These are phyloP conservation scores for Eucriotettix oculatus DNA, from an alignment of 2,888 invertebrate genomes.

Conservation along the genomic window DNA sequence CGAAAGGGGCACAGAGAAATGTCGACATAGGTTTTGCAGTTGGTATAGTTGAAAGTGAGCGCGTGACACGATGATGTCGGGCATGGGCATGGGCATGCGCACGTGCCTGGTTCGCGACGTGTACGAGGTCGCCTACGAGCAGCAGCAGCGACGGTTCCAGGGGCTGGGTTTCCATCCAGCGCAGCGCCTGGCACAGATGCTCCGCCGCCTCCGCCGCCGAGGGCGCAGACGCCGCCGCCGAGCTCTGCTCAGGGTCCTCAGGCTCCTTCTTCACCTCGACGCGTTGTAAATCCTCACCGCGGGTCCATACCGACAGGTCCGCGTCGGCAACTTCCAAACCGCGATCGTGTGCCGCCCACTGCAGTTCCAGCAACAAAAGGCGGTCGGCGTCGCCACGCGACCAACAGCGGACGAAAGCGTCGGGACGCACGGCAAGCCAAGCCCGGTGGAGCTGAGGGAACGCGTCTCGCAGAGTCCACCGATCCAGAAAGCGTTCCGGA, in stretches of 20 bases:
- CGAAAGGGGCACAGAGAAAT: too few species aligned
- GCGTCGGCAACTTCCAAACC: slow-evolving; percentile 21
- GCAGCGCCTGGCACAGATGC: slow-evolving; percentile 25
- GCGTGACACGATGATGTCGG: not conserved
- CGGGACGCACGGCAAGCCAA: slow-evolving; percentile 27
- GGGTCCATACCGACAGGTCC: slow-evolving; percentile 19
- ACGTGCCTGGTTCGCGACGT: slow-evolving; percentile 22
- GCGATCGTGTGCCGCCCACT: slow-evolving; percentile 21
- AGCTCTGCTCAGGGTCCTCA: slow-evolving; percentile 1
- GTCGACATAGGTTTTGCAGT: too few species aligned
- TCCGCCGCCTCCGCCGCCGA: slow-evolving; percentile 25
- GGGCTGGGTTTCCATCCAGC: slow-evolving; percentile 32
- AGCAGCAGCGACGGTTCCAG: slow-evolving; percentile 25
- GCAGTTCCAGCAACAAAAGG: slow-evolving; percentile 18
- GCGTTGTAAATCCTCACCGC: slow-evolving; percentile 9
- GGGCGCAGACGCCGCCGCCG: slow-evolving; percentile 15
- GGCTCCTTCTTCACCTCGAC: slow-evolving; percentile 10
- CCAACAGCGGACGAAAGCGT: slow-evolving; percentile 26
- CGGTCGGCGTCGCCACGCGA: slow-evolving; percentile 15
- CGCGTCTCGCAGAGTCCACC: slow-evolving; percentile 27
- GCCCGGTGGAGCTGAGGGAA: slow-evolving; percentile 29
- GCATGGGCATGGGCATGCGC: not conserved
- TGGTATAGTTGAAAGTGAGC: not conserved
- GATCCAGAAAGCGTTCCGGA: slow-evolving; percentile 17
- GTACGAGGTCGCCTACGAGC: slow-evolving; percentile 18